phyloP scores from a whole-genome alignment of 2,888 invertebrate genomes.

The Phasia obesa region DNA sequence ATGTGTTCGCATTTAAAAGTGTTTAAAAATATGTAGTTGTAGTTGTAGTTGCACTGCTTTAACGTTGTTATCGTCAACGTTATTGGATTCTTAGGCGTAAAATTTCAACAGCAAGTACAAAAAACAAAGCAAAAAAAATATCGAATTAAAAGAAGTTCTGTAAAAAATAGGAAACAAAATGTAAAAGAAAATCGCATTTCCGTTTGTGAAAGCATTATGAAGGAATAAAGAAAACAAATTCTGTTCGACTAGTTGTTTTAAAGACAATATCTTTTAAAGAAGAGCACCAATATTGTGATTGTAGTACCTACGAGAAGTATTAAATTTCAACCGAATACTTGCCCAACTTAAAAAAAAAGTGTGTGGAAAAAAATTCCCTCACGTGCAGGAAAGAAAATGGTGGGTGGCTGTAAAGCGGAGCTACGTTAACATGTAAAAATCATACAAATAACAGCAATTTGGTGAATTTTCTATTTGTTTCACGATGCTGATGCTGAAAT shows the following conservation, averaged over 20 bases:
- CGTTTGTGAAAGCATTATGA: conserved; percentile 39
- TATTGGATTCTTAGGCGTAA: conserved; percentile 58
- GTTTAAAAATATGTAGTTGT: background rate
- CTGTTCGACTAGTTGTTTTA: conserved; percentile 3
- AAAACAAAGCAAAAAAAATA: background rate
- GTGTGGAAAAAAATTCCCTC: too few relatives aligned
- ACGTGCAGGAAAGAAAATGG: background rate
- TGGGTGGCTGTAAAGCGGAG: conserved; percentile 33
- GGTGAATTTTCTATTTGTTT: conserved; percentile 50
- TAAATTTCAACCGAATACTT: background rate
- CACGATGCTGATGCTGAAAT: conserved; percentile 35
- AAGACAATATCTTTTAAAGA: conserved; percentile 5
- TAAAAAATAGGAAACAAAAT: background rate
- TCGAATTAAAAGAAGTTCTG: background rate
- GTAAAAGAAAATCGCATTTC: conserved; percentile 48
- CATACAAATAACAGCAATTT: conserved; percentile 45
- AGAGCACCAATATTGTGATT: conserved; percentile 24
- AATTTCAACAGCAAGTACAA: conserved; percentile 7
- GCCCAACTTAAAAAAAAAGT: background rate
- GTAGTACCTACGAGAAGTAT: conserved; percentile 45
- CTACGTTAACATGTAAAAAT: background rate
- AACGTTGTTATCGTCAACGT: conserved; percentile 24
- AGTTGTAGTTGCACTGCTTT: conserved; percentile 8
- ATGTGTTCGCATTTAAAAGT: background rate
- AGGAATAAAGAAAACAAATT: conserved; percentile 11